These are phyloP conservation scores for Luperina testacea DNA, from an alignment of 2,888 invertebrate genomes.

Conservation along the genomic window DNA sequence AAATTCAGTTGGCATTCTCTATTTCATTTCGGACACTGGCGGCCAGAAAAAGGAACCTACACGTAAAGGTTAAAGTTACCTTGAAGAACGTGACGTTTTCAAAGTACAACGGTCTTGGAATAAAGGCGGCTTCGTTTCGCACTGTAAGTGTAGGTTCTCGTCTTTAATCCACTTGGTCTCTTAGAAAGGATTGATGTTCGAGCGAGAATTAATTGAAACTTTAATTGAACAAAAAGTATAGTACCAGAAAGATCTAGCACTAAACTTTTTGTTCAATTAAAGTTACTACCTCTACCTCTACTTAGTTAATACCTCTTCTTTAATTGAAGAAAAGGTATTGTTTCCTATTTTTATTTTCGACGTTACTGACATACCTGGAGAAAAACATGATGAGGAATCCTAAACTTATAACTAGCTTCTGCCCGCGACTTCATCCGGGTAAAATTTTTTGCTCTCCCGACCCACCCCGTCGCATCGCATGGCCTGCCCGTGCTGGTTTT, in stretches of 20 bases:
- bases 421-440: too few species aligned
- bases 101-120: conserved; percentile 7
- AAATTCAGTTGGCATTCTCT: conserved; percentile 59
- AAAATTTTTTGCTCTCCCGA: too few species aligned
- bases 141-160: not conserved
- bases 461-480: too few species aligned
- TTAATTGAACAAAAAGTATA: not conserved
- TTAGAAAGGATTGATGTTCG: not conserved
- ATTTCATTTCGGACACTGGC: conserved; percentile 49
- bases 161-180: conserved; percentile 12
- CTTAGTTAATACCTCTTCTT: too few species aligned
- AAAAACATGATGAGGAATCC: not conserved
- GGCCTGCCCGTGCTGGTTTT: too few species aligned
- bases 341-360: not conserved
- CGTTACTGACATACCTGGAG: not conserved
- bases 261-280: too few species aligned
- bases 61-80: conserved; percentile 36
- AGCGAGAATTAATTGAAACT: not conserved
- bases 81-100: conserved; percentile 28
- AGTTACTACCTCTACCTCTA: too few species aligned
- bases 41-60: conserved; percentile 39
- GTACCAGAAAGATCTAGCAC: too few species aligned
- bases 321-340: too few species aligned
- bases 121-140: conserved; percentile 7
- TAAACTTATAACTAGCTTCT: not conserved